These are phyloP conservation scores for Thecophora atra DNA, from an alignment of 2,888 invertebrate genomes.

Conservation along the genomic window DNA sequence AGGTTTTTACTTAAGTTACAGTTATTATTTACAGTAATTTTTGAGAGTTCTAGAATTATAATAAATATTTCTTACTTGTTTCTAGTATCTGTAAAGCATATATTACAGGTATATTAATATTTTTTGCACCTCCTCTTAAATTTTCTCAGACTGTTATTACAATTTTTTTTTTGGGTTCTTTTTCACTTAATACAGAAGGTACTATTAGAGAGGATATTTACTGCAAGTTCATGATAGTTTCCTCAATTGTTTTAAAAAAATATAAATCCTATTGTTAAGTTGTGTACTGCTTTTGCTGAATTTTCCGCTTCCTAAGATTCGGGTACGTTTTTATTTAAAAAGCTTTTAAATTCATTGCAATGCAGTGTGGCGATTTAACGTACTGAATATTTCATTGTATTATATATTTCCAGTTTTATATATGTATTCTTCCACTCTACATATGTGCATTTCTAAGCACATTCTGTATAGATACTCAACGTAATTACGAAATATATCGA, in stretches of 20 bases:
- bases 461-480: too few relatives aligned
- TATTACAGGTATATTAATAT: too few relatives aligned
- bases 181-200: slow-evolving; percentile 14
- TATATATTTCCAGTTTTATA: too few relatives aligned
- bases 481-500: too few relatives aligned
- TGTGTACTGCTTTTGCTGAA: neutral
- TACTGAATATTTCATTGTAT: too few relatives aligned
- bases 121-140: neutral
- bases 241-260: neutral
- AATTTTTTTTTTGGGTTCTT: neutral
- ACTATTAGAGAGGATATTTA: neutral
- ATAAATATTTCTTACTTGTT: neutral
- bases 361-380: too few relatives aligned
- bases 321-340: too few relatives aligned
- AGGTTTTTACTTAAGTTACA: neutral
- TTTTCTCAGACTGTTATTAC: neutral
- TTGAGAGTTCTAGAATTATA: slow-evolving; percentile 2
- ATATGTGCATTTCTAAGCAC: too few relatives aligned
- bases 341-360: too few relatives aligned
- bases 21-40: neutral
- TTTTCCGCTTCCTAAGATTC: too few relatives aligned
- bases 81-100: neutral
- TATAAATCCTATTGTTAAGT: neutral
- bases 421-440: too few relatives aligned
- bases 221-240: neutral